Base-by-base conservation (phyloP, 2,113 vertebrate genomes). In the Pandion haliaetus region DNA sequence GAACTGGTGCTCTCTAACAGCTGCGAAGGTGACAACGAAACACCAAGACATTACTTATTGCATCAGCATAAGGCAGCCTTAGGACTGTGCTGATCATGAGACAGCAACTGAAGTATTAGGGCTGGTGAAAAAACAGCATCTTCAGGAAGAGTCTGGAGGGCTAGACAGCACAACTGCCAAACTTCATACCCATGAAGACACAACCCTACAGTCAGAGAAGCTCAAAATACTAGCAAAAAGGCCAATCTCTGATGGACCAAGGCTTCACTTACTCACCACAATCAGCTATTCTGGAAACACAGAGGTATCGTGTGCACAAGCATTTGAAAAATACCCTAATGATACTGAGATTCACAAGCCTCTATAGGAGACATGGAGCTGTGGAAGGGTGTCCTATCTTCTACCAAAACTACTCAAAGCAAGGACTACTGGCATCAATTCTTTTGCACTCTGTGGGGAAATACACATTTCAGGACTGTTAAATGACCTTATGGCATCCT, bases 21-120 rank as follows among this genome's bases (percentile, higher is more conserved):
- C 94, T 95, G 94, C 0, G 5, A 91, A 97, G 86, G 95, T 93
- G 96, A 92, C 94, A 95, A 71, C 72, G 80, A 95, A 93, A 92
- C 88, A 92, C 63, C 24, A 1, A 74, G 79, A 90, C 0, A 0
- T 91, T 76, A 85, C 67, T 77, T 44, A 85, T 1, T 76, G 77
- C 86, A 76, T 57, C 44, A 70, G 88, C 5, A 1, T 65, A 59
- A 58, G 61, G 29, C 73, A 76, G 71, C 54, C 49, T 55, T 23
- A 65, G 55, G 38, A 70, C 52, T 42, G 38, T 2, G 67, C 62
- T 65, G 32, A 66, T 76, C 62, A 26, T 2, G 5, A 73, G 58
- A 77, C 65, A 36, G 55, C 8, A 21, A 77, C 23, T 25, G 38
- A 58, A 62, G 47, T 44, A 44, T 2, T 1, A 44, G 65, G 65